Conservation (phyloP, 2,797 vertebrate species). For the Takifugu ocellatus region DNA sequence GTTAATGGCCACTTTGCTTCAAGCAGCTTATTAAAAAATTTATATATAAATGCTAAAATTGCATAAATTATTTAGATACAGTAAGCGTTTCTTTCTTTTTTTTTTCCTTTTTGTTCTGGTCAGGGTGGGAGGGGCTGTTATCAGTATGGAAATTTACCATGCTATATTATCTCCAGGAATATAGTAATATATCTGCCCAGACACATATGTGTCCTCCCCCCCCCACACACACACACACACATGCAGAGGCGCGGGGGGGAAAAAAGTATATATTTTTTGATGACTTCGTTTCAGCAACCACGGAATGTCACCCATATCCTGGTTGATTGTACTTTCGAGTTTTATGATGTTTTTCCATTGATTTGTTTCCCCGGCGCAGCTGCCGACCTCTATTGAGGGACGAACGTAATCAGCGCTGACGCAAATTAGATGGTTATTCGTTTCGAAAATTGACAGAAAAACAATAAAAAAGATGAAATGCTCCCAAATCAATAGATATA, state of each 20-base stretch:
- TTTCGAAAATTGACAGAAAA: slow-evolving; percentile 99
- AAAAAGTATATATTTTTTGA: slow-evolving; percentile 85
- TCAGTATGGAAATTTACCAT: slow-evolving; percentile 78
- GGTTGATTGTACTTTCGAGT: slow-evolving; percentile 98
- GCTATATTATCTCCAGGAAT: slow-evolving; percentile 74
- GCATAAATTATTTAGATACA: slow-evolving; percentile 99
- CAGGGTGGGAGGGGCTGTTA: slow-evolving; percentile 69
- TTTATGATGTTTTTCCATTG: slow-evolving; percentile 99
- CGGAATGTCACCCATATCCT: slow-evolving; percentile 99
- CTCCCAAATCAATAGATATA: slow-evolving; percentile 99
- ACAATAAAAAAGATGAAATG: slow-evolving; percentile 99
- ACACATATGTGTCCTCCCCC: slow-evolving; percentile 75
- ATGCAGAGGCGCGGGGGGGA: slow-evolving; percentile 62
- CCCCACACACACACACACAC: slow-evolving; percentile 26
- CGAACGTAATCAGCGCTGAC: slow-evolving; percentile 99
- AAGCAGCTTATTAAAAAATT: slow-evolving; percentile 99
- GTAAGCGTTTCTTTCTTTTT: slow-evolving; percentile 90
- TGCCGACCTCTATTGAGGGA: slow-evolving; percentile 99
- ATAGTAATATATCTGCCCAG: slow-evolving; percentile 72
- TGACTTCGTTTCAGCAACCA: slow-evolving; percentile 86
- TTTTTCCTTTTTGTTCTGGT: slow-evolving; percentile 60
- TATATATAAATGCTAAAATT: slow-evolving; percentile 99
- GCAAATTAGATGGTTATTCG: slow-evolving; percentile 99
- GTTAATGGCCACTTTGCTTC: slow-evolving; percentile 99
- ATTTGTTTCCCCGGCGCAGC: slow-evolving; percentile 99